Evolutionary conservation across 2,888 invertebrate genomes (phyloP), one percentile per base, ranked within the genome.

Genomic region (Gasteruption jaculator): DNA sequence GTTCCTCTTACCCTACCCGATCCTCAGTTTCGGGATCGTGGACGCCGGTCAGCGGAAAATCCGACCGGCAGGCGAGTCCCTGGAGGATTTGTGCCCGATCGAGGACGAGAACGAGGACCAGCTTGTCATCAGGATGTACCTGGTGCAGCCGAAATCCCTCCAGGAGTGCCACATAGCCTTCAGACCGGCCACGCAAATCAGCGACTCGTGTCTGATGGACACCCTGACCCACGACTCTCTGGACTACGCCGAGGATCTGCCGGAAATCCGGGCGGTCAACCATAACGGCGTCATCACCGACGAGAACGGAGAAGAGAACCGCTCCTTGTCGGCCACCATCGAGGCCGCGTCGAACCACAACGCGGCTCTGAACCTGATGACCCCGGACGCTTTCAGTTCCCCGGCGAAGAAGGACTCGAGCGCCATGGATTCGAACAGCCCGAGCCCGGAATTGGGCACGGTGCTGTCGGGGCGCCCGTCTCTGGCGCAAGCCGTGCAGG

Each of bases 61-160:
- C 14, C 57, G 66, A 26, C 58, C 68, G 0, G 62, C 61, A 4
- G 63, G 67, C 1, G 70, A 67, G 45, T 70, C 67, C 0, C 41
- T 70, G 1, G 82, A 82, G 48, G 81, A 81, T 54, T 65, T 80
- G 38, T 63, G 63, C 29, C 63, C 68, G 3, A 76, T 76, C 34
- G 81, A 80, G 40, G 76, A 75, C 43, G 80, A 79, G 44, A 75
- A 71, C 1, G 79, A 78, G 37, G 76, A 76, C 35, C 65, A 65
- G 10, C 54, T 68, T 31, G 72, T 76, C 4, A 72, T 82, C 20
- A 73, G 76, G 42, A 77, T 91, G 77, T 86, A 85, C 71, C 78
- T 90, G 48, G 86, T 92, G 46, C 90, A 91, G 64, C 89, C 90
- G 19, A 91, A 90, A 71, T 89, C 91, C 3, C 75, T 94, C 46